Base-by-base conservation (phyloP, 1,140 invertebrate genomes). In the Brachionus sp. region DNA sequence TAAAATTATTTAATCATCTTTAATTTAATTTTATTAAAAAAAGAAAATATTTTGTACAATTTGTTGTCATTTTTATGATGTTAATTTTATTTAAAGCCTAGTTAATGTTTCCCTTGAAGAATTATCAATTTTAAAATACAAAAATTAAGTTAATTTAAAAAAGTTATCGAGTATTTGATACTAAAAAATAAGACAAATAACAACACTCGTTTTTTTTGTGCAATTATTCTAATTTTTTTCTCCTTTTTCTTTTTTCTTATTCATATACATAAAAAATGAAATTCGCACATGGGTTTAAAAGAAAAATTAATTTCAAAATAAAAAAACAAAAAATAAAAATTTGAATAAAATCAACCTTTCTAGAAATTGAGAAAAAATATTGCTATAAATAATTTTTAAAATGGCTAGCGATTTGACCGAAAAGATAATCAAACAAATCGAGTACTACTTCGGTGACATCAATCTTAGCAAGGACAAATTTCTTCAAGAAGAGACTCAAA, bases 361-460 rank as follows among this genome's bases (percentile, higher is more conserved):
- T 33, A 70, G 37, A 70, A 70, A 44, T 3, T 39, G 16, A 29
- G 13, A 16, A 42, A 9, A 70, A 39, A 23, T 66, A 29, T 33
- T 35, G 1, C 29, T 29, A 29, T 29, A 29, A 29, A 29, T 29
- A 29, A 9, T 44, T 23, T 42, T 2, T 50, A 75, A 75, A 46
- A 33, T 75, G 70, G 3, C 16, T 39, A 46, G 16, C 35, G 75
- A 78, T 25, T 57, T 82, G 12, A 42, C 13, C 25, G 57, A 82
- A 33, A 82, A 82, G 23, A 82, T 82, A 44, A 37, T 82, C 10
- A 66, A 66, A 66, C 80, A 82, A 82, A 53, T 83, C 33, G 66
- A 83, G 53, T 83, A 83, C 37, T 83, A 83, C 39, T 70, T 83
- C 42, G 68, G 82, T 37, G 82, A 83, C 39, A 66, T 75, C 13